Evolutionary conservation across 2,797 vertebrate species (phyloP).

Genomic region (Clarias platycephalus): DNA sequence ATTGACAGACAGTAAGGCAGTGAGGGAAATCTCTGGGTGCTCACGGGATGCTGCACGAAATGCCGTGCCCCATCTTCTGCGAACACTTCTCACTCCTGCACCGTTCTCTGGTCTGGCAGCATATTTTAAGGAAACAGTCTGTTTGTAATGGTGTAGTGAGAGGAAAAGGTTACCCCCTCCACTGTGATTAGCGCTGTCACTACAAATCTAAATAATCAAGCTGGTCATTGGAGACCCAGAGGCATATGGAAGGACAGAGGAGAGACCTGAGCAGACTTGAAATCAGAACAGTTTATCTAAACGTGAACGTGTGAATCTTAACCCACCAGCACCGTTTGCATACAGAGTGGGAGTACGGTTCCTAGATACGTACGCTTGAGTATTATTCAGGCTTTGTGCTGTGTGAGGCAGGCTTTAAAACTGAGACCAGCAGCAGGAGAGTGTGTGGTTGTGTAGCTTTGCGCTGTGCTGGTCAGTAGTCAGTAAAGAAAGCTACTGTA

Average conservation of each 20-base stretch:
- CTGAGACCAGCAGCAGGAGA: constrained; percentile 1
- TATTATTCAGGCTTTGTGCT: not conserved
- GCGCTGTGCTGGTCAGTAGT: not conserved
- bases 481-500: constrained; percentile 12
- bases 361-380: not conserved
- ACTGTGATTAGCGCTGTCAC: constrained; percentile 42
- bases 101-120: constrained; percentile 5
- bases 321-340: not conserved
- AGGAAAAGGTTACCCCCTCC: constrained; percentile 12
- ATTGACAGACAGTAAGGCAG: constrained; percentile 34
- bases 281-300: not conserved
- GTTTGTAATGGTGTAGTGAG: constrained; percentile 11
- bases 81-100: not conserved
- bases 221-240: constrained; percentile 23
- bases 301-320: not conserved
- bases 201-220: constrained; percentile 39
- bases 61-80: constrained; percentile 8
- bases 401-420: not conserved
- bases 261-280: not conserved
- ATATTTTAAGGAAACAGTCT: not conserved
- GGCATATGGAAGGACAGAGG: constrained; percentile 18
- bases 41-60: not conserved
- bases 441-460: not conserved
- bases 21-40: constrained; percentile 26
- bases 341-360: constrained; percentile 21